Evolutionary conservation across 64 coral and sea anemone genomes (phyloP).

Genomic region (Actinia equina): DNA sequence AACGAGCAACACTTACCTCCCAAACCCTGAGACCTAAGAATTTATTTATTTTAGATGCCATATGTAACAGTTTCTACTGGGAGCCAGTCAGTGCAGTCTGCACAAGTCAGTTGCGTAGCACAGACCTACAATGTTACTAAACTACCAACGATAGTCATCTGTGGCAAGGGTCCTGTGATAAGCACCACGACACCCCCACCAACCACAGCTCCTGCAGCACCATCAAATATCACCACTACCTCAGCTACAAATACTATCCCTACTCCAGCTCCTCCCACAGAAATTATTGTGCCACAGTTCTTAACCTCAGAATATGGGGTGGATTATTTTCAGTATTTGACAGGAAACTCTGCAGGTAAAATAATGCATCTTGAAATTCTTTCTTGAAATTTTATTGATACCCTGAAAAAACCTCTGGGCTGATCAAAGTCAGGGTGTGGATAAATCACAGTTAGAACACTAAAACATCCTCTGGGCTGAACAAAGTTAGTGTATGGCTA

Average conservation of each 20-base stretch:
- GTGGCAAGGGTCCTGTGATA: not conserved
- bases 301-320: not conserved
- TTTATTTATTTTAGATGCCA: slow-evolving; percentile 24
- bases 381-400: not conserved
- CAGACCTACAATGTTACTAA: slow-evolving; percentile 31
- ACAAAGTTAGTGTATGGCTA: no score
- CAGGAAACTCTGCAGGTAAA: slow-evolving; percentile 48
- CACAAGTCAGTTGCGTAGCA: slow-evolving; percentile 49
- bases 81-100: not conserved
- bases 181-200: slow-evolving; percentile 4
- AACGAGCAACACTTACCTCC: no score
- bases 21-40: not conserved
- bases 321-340: slow-evolving; percentile 31
- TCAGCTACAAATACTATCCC: not conserved
- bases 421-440: no score
- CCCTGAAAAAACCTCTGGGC: no score
- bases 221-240: not conserved
- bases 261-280: not conserved
- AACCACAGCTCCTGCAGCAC: not conserved
- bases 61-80: slow-evolving; percentile 39
- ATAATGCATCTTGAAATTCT: not conserved
- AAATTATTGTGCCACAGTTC: not conserved
- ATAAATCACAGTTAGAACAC: no score
- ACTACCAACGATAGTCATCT: not conserved
- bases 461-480: no score